These are phyloP conservation scores for Lottia scabra DNA, from an alignment of 2,888 invertebrate species.

Conservation along the genomic window DNA sequence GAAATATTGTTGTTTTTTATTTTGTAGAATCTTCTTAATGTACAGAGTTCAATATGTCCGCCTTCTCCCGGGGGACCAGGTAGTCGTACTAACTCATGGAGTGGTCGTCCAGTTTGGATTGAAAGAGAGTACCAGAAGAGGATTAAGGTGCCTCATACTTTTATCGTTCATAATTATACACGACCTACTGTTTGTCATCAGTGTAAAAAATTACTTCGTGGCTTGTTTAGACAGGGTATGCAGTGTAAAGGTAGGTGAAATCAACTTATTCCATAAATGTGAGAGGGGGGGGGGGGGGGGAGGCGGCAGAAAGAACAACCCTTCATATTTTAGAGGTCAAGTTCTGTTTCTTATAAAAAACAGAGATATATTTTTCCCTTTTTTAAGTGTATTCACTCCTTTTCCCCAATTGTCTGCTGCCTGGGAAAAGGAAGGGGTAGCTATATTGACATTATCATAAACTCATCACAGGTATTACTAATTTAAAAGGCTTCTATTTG, in stretches of 20 bases:
- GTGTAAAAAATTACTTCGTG: conserved; percentile 95
- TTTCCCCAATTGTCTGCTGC: too few species aligned
- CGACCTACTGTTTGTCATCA: conserved; percentile 95
- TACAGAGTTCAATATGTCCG: conserved; percentile 12
- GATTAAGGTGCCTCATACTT: conserved; percentile 91
- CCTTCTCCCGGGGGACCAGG: conserved; percentile 34
- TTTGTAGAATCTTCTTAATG: neutral
- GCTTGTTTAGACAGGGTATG: conserved; percentile 91
- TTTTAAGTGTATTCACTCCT: too few species aligned
- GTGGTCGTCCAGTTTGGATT: conserved; percentile 78
- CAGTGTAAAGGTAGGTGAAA: conserved; percentile 84
- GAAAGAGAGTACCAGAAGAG: conserved; percentile 78
- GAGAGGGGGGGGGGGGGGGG: too few species aligned
- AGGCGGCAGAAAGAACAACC: too few species aligned
- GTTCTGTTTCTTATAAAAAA: too few species aligned
- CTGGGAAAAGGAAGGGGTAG: too few species aligned
- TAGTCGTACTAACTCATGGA: conserved; percentile 69
- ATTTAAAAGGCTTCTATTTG: too few species aligned
- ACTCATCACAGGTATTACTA: too few species aligned
- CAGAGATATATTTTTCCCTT: too few species aligned
- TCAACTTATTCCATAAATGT: neutral
- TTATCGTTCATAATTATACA: conserved; percentile 96
- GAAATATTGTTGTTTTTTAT: neutral
- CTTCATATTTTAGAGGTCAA: too few species aligned
- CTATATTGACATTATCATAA: too few species aligned